Base-by-base conservation (phyloP, 2,113 vertebrate species). In the Telmatochromis sp. region DNA sequence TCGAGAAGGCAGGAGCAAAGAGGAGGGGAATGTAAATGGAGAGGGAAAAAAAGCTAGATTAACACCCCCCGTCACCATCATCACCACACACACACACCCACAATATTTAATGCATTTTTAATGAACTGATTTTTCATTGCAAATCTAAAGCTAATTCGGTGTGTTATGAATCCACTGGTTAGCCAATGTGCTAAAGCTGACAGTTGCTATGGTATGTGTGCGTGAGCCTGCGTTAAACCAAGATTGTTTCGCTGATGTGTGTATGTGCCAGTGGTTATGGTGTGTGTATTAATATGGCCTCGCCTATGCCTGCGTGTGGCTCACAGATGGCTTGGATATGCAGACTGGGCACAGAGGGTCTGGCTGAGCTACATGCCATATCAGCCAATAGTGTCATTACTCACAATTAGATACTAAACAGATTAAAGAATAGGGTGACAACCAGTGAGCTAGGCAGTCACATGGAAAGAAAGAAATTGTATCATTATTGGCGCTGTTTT, bases 51-150 rank as follows among this genome's bases (percentile, higher is more conserved):
- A 19, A 42, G 57, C 31, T 58, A 83, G 75, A 93, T 92, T 83
- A 94, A 95, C 82, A 81, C 45, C 73, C 65, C 28, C 19, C 88
- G 1, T 40, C 23, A 60, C 33, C 47, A 50, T 21, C 7, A 63
- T 4, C 19, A 37, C 6, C 35, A 37, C 35, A 37, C 60, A 23
- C 28, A 40, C 35, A 6, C 23, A 57, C 51, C 4, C 28, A 63
- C 0, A 65, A 65, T 90, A 92, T 92, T 93, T 95, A 95, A 95
- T 95, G 92, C 89, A 94, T 94, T 93, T 94, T 95, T 95, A 94
- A 96, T 95, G 89, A 94, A 92, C 94, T 95, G 92, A 94, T 95
- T 89, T 94, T 95, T 96, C 93, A 94, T 91, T 92, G 91, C 87
- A 81, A 93, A 91, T 94, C 89, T 92, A 92, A 91, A 85, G 89